phyloP scores from a whole-genome alignment of 1,140 invertebrate genomes.

The Panulirus ornatus region DNA sequence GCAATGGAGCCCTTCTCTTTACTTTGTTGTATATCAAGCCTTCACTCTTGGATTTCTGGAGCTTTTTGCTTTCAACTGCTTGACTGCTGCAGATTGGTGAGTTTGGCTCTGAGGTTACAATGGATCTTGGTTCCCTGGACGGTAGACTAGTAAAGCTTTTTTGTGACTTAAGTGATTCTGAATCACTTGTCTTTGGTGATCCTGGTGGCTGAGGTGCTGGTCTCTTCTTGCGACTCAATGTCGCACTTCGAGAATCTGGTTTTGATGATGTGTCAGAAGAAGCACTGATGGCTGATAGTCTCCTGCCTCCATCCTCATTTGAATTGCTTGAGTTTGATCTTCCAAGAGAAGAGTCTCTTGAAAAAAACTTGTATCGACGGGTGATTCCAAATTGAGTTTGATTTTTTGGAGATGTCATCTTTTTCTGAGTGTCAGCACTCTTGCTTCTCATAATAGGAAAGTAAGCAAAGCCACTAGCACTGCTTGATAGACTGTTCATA shows the following conservation, averaged over 20 bases:
- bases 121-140: constrained; percentile 14
- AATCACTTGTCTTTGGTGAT: constrained; percentile 51
- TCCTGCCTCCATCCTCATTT: constrained; percentile 33
- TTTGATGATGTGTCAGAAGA: constrained; percentile 51
- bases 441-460: constrained; percentile 62
- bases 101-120: not conserved
- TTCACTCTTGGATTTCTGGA: constrained; percentile 66
- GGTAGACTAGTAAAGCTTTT: constrained; percentile 61
- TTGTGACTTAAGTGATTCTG: constrained; percentile 49
- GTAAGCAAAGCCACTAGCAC: constrained; percentile 50
- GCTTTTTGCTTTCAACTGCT: constrained; percentile 11
- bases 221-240: constrained; percentile 51
- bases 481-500: constrained; percentile 51
- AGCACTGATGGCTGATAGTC: constrained; percentile 50
- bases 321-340: not conserved
- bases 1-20: constrained; percentile 64
- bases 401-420: constrained; percentile 11
- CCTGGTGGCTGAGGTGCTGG: constrained; percentile 55
- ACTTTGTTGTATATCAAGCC: constrained; percentile 43
- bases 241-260: constrained; percentile 17
- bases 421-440: constrained; percentile 58
- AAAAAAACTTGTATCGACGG: constrained; percentile 48
- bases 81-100: not conserved
- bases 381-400: constrained; percentile 46
- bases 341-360: constrained; percentile 17